These are phyloP conservation scores for Alosa sapidissima DNA, from an alignment of 2,797 vertebrate species.

Conservation along the genomic window DNA sequence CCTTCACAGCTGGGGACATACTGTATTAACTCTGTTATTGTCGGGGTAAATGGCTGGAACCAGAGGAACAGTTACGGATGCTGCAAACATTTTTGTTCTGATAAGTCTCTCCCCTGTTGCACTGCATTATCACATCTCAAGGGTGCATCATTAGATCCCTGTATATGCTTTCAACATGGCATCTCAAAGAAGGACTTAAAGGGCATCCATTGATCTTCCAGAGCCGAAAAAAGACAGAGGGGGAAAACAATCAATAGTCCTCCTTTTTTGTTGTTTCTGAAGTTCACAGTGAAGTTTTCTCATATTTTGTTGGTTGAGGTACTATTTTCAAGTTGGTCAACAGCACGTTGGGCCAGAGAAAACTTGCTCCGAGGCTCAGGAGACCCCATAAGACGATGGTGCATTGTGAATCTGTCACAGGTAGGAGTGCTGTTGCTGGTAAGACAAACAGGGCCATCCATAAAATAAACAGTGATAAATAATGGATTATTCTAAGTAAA, in stretches of 20 bases:
- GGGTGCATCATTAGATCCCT: not conserved
- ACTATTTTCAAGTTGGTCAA: not conserved
- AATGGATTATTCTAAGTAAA: slow-evolving; percentile 15
- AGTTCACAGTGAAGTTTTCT: not conserved
- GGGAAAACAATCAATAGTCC: not conserved
- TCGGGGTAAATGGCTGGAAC: not conserved
- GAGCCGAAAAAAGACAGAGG: not conserved
- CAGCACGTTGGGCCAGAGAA: not conserved
- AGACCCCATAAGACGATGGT: not conserved
- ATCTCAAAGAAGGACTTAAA: not conserved
- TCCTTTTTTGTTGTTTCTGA: slow-evolving; percentile 8
- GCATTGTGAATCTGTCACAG: not conserved
- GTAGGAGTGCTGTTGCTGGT: slow-evolving; percentile 1
- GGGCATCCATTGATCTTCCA: not conserved
- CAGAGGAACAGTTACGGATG: not conserved
- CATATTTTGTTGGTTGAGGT: not conserved
- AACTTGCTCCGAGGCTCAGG: not conserved
- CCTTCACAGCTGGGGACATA: not conserved
- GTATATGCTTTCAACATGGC: not conserved
- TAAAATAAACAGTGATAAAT: slow-evolving; percentile 23
- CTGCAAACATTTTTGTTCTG: not conserved
- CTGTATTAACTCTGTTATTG: not conserved
- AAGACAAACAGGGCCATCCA: slow-evolving; percentile 20
- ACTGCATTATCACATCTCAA: not conserved
- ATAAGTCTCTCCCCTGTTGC: not conserved